Evolutionary conservation across 2,797 vertebrate genomes (phyloP).

Genomic region (Enteromius radiatus): DNA sequence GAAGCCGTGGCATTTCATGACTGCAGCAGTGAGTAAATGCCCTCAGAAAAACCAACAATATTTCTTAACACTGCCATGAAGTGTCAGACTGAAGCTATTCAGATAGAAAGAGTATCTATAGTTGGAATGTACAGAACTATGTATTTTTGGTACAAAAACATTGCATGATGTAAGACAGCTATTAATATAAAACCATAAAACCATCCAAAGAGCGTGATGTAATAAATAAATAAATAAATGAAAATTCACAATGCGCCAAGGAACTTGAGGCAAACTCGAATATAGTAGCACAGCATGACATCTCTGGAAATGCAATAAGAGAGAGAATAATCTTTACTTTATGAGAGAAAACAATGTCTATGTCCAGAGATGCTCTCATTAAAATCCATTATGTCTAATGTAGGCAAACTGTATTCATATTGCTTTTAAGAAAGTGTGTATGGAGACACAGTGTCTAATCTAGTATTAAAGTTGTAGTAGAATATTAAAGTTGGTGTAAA

Average conservation of each 20-base stretch:
- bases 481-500: background rate
- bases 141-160: background rate
- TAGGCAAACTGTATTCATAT: background rate
- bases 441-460: background rate
- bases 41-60: background rate
- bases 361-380: constrained; percentile 7
- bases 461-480: background rate
- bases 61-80: constrained; percentile 8
- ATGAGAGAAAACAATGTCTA: background rate
- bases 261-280: constrained; percentile 5
- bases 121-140: background rate
- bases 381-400: background rate
- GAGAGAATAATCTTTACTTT: constrained; percentile 21
- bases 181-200: background rate
- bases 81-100: background rate
- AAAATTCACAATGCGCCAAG: background rate
- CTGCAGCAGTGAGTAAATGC: background rate
- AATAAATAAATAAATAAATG: background rate
- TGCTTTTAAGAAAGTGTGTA: background rate
- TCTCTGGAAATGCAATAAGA: background rate
- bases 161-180: background rate
- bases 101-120: background rate
- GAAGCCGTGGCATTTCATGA: background rate
- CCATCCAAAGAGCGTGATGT: background rate
- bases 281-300: constrained; percentile 2